Percentiles rank a stretch among this genome's conserved stretches.
These are phyloP conservation scores for Oncopodura yosiiana DNA, from an alignment of 1,140 invertebrate genomes.

Conservation along the genomic window DNA sequence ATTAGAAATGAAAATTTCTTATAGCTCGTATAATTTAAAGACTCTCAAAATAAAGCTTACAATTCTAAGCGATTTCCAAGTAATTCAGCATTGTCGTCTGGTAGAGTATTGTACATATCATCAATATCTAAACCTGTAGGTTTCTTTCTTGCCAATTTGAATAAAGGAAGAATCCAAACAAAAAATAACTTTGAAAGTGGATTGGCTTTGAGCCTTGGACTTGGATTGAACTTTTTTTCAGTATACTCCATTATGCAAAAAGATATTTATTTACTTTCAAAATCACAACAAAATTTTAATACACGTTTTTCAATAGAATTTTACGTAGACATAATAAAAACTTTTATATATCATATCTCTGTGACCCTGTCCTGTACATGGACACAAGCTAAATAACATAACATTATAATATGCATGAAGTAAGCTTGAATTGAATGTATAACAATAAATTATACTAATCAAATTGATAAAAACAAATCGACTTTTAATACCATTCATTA, in stretches of 20 bases:
- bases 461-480: too few relatives aligned
- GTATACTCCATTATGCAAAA: conserved; percentile 23
- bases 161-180: conserved; percentile 28
- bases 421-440: too few relatives aligned
- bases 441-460: too few relatives aligned
- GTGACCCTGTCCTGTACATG: too few relatives aligned
- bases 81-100: conserved; percentile 17
- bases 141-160: conserved; percentile 18
- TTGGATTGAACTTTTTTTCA: conserved; percentile 13
- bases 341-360: too few relatives aligned
- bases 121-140: conserved; percentile 4
- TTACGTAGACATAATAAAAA: too few relatives aligned
- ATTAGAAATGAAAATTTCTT: conserved; percentile 29
- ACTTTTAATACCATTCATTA: too few relatives aligned
- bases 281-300: not conserved
- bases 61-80: conserved; percentile 9
- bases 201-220: conserved; percentile 20
- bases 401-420: too few relatives aligned
- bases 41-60: conserved; percentile 6
- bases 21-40: not conserved
- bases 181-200: conserved; percentile 29
- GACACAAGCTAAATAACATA: too few relatives aligned
- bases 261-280: not conserved
- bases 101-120: conserved; percentile 23
- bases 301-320: too few relatives aligned